Percentiles rank a stretch among this genome's conserved stretches.
These are phyloP conservation scores for Acanthiza pusilla DNA, from an alignment of 2,797 vertebrate species.

Conservation along the genomic window DNA sequence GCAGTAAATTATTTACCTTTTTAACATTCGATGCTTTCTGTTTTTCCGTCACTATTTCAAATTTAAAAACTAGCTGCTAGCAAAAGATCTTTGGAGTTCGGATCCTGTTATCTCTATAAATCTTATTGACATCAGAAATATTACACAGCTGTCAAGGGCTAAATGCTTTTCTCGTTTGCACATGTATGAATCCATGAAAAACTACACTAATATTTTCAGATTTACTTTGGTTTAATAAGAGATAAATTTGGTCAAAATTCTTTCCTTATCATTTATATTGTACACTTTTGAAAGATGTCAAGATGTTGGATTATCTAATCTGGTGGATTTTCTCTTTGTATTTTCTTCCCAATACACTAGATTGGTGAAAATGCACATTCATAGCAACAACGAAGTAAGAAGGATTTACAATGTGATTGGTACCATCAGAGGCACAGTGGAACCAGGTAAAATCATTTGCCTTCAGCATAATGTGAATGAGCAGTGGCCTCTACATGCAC, in stretches of 20 bases:
- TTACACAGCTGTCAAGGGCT: background rate
- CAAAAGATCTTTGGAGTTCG: background rate
- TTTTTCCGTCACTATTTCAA: background rate
- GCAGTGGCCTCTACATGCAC: background rate
- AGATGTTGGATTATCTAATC: background rate
- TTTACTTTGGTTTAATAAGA: background rate
- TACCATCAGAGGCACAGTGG: slow-evolving; percentile 82
- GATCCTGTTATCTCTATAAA: background rate
- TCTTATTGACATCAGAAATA: background rate
- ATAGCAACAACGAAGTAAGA: slow-evolving; percentile 82
- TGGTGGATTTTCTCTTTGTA: background rate
- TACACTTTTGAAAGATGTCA: background rate
- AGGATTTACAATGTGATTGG: slow-evolving; percentile 96
- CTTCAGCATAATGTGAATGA: background rate
- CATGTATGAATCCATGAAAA: background rate
- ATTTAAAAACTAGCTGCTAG: background rate
- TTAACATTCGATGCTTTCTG: background rate
- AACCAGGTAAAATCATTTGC: slow-evolving; percentile 83
- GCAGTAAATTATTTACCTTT: background rate
- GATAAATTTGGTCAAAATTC: background rate
- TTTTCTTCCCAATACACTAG: slow-evolving; percentile 67
- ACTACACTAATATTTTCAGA: background rate
- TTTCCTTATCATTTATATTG: background rate
- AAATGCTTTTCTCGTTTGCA: background rate
- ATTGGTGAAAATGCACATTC: slow-evolving; percentile 88